Conservation (phyloP, 2,888 invertebrate species). For the Oscheius myriophilus region DNA sequence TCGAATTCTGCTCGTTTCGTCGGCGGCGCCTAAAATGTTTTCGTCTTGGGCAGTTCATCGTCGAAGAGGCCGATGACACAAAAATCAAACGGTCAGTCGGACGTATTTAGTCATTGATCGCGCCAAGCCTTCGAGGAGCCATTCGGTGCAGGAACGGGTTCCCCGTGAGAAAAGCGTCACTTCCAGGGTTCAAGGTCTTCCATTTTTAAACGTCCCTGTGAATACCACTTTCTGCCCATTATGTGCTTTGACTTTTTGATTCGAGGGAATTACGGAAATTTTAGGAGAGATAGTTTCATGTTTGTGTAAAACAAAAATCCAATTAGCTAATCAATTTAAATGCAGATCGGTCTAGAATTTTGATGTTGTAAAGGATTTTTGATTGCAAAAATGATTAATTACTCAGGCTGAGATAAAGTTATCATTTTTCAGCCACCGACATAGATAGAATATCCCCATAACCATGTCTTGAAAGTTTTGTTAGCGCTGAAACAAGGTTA, state of each 20-base stretch:
- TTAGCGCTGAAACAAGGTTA: too few species aligned
- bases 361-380: neutral
- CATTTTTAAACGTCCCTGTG: neutral
- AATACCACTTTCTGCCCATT: too few species aligned
- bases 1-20: conserved; percentile 21
- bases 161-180: too few species aligned
- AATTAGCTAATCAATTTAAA: neutral
- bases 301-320: neutral
- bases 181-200: neutral
- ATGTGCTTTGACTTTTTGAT: too few species aligned
- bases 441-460: too few species aligned
- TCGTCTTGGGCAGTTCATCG: neutral
- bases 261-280: too few species aligned
- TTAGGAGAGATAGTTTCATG: too few species aligned
- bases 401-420: too few species aligned
- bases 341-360: too few species aligned
- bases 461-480: too few species aligned
- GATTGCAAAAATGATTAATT: too few species aligned
- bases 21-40: conserved; percentile 5
- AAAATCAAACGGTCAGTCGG: conserved; percentile 1
- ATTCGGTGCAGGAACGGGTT: neutral
- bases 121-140: neutral
- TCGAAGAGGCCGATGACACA: neutral
- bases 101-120: neutral
- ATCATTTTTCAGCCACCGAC: too few species aligned